phyloP scores from a whole-genome alignment of 2,888 invertebrate genomes.

The Kuschelorhynchus macadamiae region DNA sequence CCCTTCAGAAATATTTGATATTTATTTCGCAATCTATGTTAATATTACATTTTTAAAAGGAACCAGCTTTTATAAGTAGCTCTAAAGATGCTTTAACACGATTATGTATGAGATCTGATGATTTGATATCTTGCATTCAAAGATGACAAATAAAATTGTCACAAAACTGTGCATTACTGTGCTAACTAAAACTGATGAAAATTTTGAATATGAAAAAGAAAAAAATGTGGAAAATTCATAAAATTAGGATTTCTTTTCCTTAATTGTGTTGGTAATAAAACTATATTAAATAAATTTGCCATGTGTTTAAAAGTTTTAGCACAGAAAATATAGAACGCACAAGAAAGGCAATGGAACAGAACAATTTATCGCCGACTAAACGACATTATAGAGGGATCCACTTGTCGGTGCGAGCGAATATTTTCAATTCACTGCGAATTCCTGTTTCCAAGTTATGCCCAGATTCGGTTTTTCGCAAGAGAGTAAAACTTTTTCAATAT shows the following conservation, averaged over 20 bases:
- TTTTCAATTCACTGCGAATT: too few species aligned
- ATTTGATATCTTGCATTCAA: conserved; percentile 87
- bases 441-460: too few species aligned
- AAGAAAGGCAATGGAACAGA: too few species aligned
- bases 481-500: too few species aligned
- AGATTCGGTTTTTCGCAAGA: too few species aligned
- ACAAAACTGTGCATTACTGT: conserved; percentile 82
- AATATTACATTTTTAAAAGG: conserved; percentile 85
- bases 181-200: conserved; percentile 80
- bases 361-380: too few species aligned
- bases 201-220: neutral
- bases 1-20: conserved; percentile 80
- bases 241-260: conserved; percentile 78
- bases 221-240: neutral
- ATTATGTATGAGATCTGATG: conserved; percentile 83
- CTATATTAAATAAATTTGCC: too few species aligned
- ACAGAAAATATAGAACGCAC: too few species aligned
- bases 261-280: too few species aligned
- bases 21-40: conserved; percentile 77
- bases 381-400: neutral
- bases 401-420: too few species aligned
- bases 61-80: conserved; percentile 83
- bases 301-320: too few species aligned
- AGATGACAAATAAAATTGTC: conserved; percentile 83
- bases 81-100: conserved; percentile 86